Base-by-base conservation (phyloP, 2,113 vertebrate genomes). In the Corythoichthys intestinalis region DNA sequence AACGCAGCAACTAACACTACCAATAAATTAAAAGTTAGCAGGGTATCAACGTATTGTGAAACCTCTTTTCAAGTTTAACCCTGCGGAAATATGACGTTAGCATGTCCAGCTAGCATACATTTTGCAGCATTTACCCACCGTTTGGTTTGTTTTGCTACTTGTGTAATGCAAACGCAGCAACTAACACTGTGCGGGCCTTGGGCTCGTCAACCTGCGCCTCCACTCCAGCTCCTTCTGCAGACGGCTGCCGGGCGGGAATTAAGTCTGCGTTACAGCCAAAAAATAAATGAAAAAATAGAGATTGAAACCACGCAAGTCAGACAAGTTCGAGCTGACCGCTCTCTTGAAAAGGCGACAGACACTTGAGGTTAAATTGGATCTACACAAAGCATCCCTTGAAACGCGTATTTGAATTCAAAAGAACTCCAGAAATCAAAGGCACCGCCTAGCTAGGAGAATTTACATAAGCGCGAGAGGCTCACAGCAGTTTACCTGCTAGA, bases 231-330 rank as follows among this genome's bases (percentile, higher is more conserved):
- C 93, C 94, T 94, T 94, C 94, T 93, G 90, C 94, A 68, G 65
- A 67, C 67, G 35, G 76, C 67, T 80, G 86, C 75, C 77, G 75
- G 82, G 74, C 66, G 58, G 93, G 94, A 95, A 94, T 96, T 94
- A 94, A 96, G 95, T 96, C 94, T 96, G 96, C 93, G 94, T 96
- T 96, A 95, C 93, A 94, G 94, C 90, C 76, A 82, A 83, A 81
- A 88, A 87, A 86, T 17, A 52, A 7, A 52, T 52, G 7, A 47
- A 49, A 85, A 86, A 82, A 88, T 34, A 84, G 78, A 94, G 94
- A 94, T 92, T 87, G 93, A 96, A 96, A 94, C 94, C 94, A 94
- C 94, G 96, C 95, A 97, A 97, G 95, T 94, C 95, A 95, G 94
- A 92, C 95, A 92, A 28, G 94, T 95, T 98, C 95, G 95, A 95